Evolutionary conservation across 1,140 invertebrate species (phyloP).

Genomic region (Pseudomyrmex flavicornis): DNA sequence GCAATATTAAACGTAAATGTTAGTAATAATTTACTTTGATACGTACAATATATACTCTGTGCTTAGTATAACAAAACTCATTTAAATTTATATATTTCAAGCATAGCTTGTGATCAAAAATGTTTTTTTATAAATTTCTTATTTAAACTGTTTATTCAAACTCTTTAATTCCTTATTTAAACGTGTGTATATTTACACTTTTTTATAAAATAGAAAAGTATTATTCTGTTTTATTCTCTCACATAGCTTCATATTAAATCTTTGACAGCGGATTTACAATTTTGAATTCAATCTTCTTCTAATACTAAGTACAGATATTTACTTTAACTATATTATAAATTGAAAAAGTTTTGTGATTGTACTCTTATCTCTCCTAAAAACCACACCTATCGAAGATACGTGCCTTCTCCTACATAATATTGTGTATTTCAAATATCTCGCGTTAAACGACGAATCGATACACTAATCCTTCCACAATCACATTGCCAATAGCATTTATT

Average conservation of each 20-base stretch:
- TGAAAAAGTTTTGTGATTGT: constrained; percentile 5
- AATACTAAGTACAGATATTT: constrained; percentile 54
- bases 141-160: constrained; percentile 24
- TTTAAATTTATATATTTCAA: constrained; percentile 13
- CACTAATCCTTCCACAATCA: constrained; percentile 55
- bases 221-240: constrained; percentile 6
- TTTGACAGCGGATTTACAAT: not conserved
- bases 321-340: constrained; percentile 19
- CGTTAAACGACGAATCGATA: constrained; percentile 34
- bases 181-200: constrained; percentile 6
- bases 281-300: constrained; percentile 11
- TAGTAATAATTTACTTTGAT: not conserved
- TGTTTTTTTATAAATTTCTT: constrained; percentile 25
- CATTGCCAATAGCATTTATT: constrained; percentile 49
- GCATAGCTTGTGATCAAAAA: constrained; percentile 16
- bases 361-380: constrained; percentile 33
- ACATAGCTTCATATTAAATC: not conserved
- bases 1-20: not conserved
- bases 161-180: not conserved
- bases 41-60: constrained; percentile 29
- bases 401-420: constrained; percentile 68
- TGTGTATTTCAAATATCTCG: constrained; percentile 70
- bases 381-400: constrained; percentile 48
- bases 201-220: not conserved
- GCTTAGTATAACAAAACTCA: constrained; percentile 42